Evolutionary conservation across 2,113 vertebrate genomes (phyloP).

Genomic region (Phyllostomus hastatus): DNA sequence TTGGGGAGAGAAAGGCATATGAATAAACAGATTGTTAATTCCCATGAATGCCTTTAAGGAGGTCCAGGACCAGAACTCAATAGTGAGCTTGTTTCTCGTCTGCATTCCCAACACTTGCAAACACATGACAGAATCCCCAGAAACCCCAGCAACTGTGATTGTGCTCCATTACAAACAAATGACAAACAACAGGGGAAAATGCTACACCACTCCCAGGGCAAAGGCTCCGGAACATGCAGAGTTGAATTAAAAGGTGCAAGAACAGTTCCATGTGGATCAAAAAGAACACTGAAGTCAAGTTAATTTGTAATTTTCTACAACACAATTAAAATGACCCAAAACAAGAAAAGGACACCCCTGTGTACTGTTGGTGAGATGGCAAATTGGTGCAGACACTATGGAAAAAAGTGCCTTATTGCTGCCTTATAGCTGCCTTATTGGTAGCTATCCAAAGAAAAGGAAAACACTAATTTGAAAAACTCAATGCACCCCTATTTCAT

Average conservation of each 20-base stretch:
- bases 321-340: neutral
- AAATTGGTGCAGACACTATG: neutral
- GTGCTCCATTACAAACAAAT: neutral
- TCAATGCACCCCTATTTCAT: too few species aligned
- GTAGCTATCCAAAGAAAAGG: neutral
- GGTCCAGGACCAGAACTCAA: neutral
- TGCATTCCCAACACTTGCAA: neutral
- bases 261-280: neutral
- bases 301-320: constrained; percentile 13
- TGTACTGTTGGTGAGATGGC: neutral
- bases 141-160: neutral
- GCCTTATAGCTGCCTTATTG: neutral
- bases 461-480: neutral
- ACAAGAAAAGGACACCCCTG: neutral
- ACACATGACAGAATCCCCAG: neutral
- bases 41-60: neutral
- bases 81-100: neutral
- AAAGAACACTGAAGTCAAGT: neutral
- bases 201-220: neutral
- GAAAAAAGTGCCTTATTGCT: neutral
- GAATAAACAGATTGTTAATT: neutral
- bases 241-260: neutral
- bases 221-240: neutral
- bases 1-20: neutral
- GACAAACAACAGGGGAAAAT: neutral